These are phyloP conservation scores for Hippocampus guttulatus DNA, from an alignment of 2,113 vertebrate species.

Conservation along the genomic window DNA sequence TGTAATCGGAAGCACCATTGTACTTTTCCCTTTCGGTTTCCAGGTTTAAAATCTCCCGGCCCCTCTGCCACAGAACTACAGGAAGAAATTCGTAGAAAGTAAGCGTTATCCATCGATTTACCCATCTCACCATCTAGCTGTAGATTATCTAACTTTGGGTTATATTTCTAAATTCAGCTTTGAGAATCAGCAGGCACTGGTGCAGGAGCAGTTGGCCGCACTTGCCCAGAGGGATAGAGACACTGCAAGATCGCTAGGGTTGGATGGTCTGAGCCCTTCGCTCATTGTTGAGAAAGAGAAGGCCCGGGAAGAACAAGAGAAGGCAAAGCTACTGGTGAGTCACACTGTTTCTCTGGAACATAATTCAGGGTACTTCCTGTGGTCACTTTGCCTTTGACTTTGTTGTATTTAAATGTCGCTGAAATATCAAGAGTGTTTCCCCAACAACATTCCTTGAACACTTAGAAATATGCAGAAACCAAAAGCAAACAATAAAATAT, in stretches of 20 bases:
- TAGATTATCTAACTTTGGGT: not conserved
- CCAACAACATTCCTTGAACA: not conserved
- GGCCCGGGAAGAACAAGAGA: conserved; percentile 67
- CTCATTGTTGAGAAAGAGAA: conserved; percentile 59
- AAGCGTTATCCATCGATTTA: conserved; percentile 34
- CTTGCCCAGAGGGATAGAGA: conserved; percentile 74
- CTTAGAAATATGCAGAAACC: not conserved
- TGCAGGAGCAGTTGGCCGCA: conserved; percentile 78
- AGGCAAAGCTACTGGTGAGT: conserved; percentile 78
- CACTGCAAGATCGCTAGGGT: conserved; percentile 26
- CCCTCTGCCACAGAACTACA: conserved; percentile 61
- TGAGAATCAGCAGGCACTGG: conserved; percentile 76
- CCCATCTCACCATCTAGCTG: not conserved
- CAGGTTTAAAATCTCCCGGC: conserved; percentile 50
- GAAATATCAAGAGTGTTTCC: not conserved
- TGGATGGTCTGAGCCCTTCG: conserved; percentile 51
- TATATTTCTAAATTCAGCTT: conserved; percentile 64
- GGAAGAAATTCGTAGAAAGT: conserved; percentile 82
- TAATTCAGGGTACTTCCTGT: not conserved
- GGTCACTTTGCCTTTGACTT: not conserved
- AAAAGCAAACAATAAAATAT: not conserved
- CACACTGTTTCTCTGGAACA: not conserved
- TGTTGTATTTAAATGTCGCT: not conserved
- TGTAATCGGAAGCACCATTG: not conserved
- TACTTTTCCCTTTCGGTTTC: conserved; percentile 20